Percentiles rank a stretch among this genome's conserved stretches.
These are phyloP conservation scores for Spodoptera picta DNA, from an alignment of 2,888 invertebrate genomes.

Conservation along the genomic window DNA sequence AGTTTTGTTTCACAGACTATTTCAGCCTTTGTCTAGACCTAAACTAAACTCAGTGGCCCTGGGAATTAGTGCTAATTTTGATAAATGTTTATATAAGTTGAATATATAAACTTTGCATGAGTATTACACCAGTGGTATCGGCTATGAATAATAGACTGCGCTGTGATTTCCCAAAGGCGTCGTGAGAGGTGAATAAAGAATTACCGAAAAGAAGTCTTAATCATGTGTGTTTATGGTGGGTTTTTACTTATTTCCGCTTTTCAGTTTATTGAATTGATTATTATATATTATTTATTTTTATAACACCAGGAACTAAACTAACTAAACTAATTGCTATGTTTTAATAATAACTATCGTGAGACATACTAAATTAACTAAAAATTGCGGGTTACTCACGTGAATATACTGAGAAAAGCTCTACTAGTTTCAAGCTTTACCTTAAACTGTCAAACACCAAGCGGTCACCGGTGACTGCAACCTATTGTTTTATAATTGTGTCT, in stretches of 20 bases:
- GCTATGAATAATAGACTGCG: constrained; percentile 32
- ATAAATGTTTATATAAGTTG: constrained; percentile 28
- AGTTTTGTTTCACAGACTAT: constrained; percentile 40
- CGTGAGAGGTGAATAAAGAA: constrained; percentile 17
- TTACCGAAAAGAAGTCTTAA: background rate
- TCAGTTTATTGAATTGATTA: no score
- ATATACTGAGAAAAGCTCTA: no score
- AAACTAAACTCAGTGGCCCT: constrained; percentile 18
- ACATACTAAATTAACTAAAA: no score
- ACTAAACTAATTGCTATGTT: no score
- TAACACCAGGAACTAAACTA: no score
- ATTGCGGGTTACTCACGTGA: no score
- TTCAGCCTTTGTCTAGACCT: constrained; percentile 36
- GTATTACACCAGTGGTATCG: constrained; percentile 25
- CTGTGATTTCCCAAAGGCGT: constrained; percentile 35
- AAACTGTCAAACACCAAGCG: no score
- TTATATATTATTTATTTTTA: no score
- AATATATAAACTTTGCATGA: constrained; percentile 29
- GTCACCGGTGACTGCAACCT: no score
- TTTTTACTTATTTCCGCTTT: background rate
- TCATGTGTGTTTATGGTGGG: constrained; percentile 15
- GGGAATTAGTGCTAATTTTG: constrained; percentile 42
- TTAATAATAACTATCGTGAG: no score
- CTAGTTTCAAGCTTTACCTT: no score
- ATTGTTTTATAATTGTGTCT: no score